Evolutionary conservation across 2,888 invertebrate species (phyloP).

Genomic region (Cheilosia impressa): DNA sequence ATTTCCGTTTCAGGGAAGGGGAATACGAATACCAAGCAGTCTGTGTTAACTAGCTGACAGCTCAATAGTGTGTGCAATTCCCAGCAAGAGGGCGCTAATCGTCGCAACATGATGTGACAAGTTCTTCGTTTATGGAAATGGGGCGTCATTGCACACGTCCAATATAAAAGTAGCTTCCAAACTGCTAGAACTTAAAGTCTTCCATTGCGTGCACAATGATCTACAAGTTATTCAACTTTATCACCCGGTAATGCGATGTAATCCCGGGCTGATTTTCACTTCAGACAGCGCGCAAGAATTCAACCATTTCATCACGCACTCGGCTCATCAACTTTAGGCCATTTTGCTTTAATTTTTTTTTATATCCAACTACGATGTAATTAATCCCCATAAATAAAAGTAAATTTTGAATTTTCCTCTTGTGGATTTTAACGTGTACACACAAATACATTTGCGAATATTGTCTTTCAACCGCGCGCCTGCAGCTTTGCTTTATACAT

Average conservation of each 20-base stretch:
- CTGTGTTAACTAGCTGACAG: too few species aligned
- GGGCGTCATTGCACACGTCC: too few species aligned
- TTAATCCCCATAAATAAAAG: slow-evolving; percentile 60
- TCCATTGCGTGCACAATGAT: slow-evolving; percentile 13
- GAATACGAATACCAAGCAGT: too few species aligned
- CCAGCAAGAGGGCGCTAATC: too few species aligned
- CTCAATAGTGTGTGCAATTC: too few species aligned
- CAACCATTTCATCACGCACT: slow-evolving; percentile 56
- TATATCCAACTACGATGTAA: slow-evolving; percentile 26
- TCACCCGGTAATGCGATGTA: slow-evolving; percentile 1
- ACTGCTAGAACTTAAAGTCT: background rate
- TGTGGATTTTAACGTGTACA: slow-evolving; percentile 16
- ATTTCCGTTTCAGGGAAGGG: too few species aligned
- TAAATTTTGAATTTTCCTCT: slow-evolving; percentile 49
- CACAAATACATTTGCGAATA: slow-evolving; percentile 8
- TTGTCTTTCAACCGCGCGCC: slow-evolving; percentile 41
- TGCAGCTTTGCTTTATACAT: slow-evolving; percentile 33
- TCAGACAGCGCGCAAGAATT: background rate
- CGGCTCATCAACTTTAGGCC: slow-evolving; percentile 43
- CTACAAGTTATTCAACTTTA: slow-evolving; percentile 14
- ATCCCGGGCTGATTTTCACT: slow-evolving; percentile 4
- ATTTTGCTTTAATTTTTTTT: slow-evolving; percentile 16
- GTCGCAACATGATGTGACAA: too few species aligned
- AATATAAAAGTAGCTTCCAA: too few species aligned
- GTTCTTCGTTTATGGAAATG: too few species aligned